Base-by-base conservation (phyloP, 2,797 vertebrate species). In the Spinibarbus caldwelli region DNA sequence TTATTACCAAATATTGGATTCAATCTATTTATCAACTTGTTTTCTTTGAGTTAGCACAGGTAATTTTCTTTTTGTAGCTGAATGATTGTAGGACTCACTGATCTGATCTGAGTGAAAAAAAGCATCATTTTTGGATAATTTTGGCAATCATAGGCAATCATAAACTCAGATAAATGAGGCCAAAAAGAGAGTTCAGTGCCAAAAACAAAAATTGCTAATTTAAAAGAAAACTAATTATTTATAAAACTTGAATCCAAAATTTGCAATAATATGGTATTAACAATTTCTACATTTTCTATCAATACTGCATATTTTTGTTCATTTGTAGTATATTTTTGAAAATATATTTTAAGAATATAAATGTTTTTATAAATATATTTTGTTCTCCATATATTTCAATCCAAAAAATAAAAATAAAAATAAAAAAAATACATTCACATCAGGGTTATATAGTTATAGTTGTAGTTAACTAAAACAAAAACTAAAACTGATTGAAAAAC, bases 61-160 rank as follows among this genome's bases (percentile, higher is more conserved):
- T 31, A 0, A 31, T 31, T 64, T 34, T 64, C 6, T 17, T 31
- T 64, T 64, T 31, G 29, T 2, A 29, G 14, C 57, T 26, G 26
- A 64, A 1, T 31, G 14, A 29, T 29, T 6, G n/a, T 6, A 29
- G 23, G 21, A 6, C 57, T 26, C n/a, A 26, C 26, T 59, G 57
- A 26, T 14, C n/a, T 59, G n/a, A 54, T 52, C 2, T 57, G 23
- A 57, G 8, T 57, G 1, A n/a, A 11, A 57, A 6, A n/a, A 57
- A 1, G 1, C 0, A 0, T 4, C 1, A n/a, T 26, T 26, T 26
- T 26, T 2, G 9, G 26, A 29, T 31, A 29, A 29, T 62, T 62
- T 62, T 26, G 57, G n/a, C n/a, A 62, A 59, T 26, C 5, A 62
- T 29, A 64, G 57, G n/a, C n/a, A 62, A 59, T 26, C 5, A 62